Conservation (phyloP, 1,140 invertebrate species). For the Brachionus sp. region DNA sequence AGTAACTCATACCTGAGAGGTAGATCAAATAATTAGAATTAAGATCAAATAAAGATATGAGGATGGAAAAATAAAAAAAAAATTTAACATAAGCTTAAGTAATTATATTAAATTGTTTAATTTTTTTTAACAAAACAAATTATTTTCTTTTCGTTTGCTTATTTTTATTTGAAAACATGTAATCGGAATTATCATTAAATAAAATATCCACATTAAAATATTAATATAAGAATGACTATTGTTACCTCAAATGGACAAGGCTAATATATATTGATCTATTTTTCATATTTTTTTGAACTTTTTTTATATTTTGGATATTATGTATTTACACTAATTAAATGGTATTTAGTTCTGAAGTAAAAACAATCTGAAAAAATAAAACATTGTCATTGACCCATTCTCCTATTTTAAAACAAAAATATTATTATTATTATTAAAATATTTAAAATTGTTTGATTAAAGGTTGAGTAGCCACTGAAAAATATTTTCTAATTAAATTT, state of each 20-base stretch:
- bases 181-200: no score
- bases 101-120: neutral
- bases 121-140: neutral
- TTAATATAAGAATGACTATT: neutral
- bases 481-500: constrained; percentile 63
- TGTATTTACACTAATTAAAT: no score
- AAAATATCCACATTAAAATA: no score
- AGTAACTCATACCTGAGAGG: no score
- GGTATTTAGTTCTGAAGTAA: no score
- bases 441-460: constrained; percentile 45
- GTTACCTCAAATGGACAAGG: constrained; percentile 18
- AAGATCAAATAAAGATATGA: no score
- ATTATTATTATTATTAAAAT: no score
- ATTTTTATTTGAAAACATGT: constrained; percentile 41
- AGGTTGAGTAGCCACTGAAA: constrained; percentile 66
- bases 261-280: constrained; percentile 3
- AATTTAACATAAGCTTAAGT: neutral
- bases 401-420: neutral
- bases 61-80: no score
- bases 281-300: constrained; percentile 1
- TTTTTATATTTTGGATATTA: no score
- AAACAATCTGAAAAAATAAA: no score
- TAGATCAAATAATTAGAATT: no score
- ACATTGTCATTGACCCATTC: constrained; percentile 38
- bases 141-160: neutral